phyloP scores from a whole-genome alignment of 1,140 invertebrate genomes.

The Hirudo medicinalis region DNA sequence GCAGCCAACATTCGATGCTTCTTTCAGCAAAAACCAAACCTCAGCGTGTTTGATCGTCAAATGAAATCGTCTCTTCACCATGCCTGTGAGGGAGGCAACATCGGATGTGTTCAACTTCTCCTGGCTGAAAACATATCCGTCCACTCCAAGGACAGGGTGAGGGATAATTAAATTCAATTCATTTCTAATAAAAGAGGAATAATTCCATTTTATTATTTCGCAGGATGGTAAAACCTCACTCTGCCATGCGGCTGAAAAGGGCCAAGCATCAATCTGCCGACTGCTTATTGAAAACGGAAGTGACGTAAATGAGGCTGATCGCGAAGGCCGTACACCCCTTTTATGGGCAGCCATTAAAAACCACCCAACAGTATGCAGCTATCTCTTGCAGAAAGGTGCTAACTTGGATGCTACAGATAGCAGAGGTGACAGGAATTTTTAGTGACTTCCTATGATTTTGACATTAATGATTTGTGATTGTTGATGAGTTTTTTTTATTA shows the following conservation, averaged over 20 bases:
- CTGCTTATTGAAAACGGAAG: slow-evolving; percentile 10
- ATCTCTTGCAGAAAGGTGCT: slow-evolving; percentile 13
- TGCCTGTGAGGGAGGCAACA: slow-evolving; percentile 33
- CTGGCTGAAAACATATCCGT: slow-evolving; percentile 29
- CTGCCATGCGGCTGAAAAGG: slow-evolving; percentile 1
- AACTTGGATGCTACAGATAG: slow-evolving; percentile 1
- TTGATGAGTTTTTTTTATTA: too few relatives aligned
- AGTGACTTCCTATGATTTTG: neutral
- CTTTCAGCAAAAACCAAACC: neutral
- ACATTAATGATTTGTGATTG: neutral
- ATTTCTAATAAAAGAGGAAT: neutral
- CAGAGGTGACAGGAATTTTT: slow-evolving; percentile 10
- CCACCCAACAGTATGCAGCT: slow-evolving; percentile 10
- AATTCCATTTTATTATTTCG: neutral
- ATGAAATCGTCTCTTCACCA: slow-evolving; percentile 31
- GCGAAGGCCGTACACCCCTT: slow-evolving; percentile 1
- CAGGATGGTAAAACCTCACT: slow-evolving; percentile 11
- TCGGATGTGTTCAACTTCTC: slow-evolving; percentile 32
- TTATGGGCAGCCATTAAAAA: neutral
- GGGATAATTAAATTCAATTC: neutral
- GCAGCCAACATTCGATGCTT: too few relatives aligned
- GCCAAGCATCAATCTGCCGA: slow-evolving; percentile 13
- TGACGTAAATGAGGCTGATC: slow-evolving; percentile 15
- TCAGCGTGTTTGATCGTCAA: neutral
- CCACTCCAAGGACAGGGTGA: slow-evolving; percentile 32